These are phyloP conservation scores for Chitala chitala DNA, from an alignment of 2,113 vertebrate species.

Conservation along the genomic window DNA sequence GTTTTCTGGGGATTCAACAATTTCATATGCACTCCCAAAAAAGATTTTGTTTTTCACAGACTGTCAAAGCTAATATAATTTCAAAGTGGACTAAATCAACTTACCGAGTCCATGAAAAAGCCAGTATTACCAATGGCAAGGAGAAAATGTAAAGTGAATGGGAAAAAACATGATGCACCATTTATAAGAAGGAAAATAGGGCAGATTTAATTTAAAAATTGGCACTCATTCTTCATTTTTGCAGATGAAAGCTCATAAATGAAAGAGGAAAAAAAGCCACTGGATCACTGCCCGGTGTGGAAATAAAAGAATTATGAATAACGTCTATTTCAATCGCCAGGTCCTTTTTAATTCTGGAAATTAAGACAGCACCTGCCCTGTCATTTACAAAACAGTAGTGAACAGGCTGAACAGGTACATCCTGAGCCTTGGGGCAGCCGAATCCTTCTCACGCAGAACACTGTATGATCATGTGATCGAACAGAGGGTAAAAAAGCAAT, in stretches of 20 bases:
- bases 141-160: conserved; percentile 42
- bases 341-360: conserved; percentile 88
- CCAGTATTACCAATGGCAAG: conserved; percentile 23
- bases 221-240: conserved; percentile 80
- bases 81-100: conserved; percentile 29
- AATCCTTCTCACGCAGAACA: not conserved
- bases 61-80: not conserved
- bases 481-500: too few species aligned
- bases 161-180: conserved; percentile 65
- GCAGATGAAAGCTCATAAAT: conserved; percentile 91
- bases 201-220: conserved; percentile 98
- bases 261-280: conserved; percentile 86
- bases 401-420: not conserved
- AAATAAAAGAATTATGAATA: conserved; percentile 96
- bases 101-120: conserved; percentile 31
- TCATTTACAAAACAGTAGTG: conserved; percentile 32
- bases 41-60: not conserved
- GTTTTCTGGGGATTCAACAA: not conserved
- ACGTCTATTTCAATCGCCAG: conserved; percentile 90
- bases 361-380: conserved; percentile 61
- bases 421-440: not conserved
- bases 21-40: not conserved
- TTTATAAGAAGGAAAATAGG: conserved; percentile 83
- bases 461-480: not conserved
- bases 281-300: conserved; percentile 86